phyloP scores from a whole-genome alignment of 1,140 invertebrate species.

The Chelonus insularis region DNA sequence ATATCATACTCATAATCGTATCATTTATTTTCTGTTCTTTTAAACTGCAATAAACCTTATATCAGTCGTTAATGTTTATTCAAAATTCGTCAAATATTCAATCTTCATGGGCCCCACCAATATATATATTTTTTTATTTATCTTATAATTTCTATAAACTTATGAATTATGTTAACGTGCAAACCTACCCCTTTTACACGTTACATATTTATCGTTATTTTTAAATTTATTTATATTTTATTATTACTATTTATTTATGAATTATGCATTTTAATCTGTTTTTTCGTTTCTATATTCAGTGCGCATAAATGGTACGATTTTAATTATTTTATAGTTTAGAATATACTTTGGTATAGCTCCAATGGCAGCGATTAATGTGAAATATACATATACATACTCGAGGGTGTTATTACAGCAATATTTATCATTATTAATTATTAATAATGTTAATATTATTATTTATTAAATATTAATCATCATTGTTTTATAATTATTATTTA shows the following conservation, averaged over 20 bases:
- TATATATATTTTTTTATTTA: too few relatives aligned
- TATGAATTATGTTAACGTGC: too few relatives aligned
- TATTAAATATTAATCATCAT: constrained; percentile 23
- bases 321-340: constrained; percentile 52
- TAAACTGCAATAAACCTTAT: constrained; percentile 4
- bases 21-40: background rate
- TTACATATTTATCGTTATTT: constrained; percentile 12
- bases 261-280: constrained; percentile 26
- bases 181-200: too few relatives aligned
- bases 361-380: constrained; percentile 52
- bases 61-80: too few relatives aligned
- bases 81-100: too few relatives aligned
- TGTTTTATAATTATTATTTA: constrained; percentile 22
- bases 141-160: too few relatives aligned
- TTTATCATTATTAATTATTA: constrained; percentile 23
- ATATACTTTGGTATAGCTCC: constrained; percentile 55
- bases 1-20: background rate
- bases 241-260: constrained; percentile 22
- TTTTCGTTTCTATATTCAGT: constrained; percentile 31
- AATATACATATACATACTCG: constrained; percentile 44
- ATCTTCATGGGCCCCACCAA: too few relatives aligned
- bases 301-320: constrained; percentile 35
- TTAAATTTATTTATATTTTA: background rate
- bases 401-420: constrained; percentile 33
- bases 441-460: too few relatives aligned